These are phyloP conservation scores for Eurystomus glaucurus DNA, from an alignment of 2,797 vertebrate genomes.

Conservation along the genomic window DNA sequence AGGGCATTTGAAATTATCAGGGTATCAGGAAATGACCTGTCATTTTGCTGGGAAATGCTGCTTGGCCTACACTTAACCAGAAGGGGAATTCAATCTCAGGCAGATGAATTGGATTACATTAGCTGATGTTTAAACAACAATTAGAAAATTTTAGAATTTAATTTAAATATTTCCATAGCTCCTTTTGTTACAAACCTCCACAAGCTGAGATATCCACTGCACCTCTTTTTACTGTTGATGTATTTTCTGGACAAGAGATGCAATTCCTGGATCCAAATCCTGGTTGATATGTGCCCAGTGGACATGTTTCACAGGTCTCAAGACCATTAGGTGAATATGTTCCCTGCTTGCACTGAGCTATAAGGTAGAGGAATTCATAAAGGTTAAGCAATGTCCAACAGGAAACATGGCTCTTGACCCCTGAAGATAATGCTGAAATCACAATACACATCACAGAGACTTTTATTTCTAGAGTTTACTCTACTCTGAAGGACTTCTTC, in stretches of 20 bases:
- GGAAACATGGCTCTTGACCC: neutral
- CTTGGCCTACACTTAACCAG: neutral
- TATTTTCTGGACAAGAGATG: conserved; percentile 88
- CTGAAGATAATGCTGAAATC: neutral
- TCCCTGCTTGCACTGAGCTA: conserved; percentile 95
- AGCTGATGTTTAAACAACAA: neutral
- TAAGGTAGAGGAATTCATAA: conserved; percentile 46
- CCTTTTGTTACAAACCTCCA: conserved; percentile 87
- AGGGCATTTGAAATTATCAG: neutral
- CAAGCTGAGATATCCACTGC: conserved; percentile 91
- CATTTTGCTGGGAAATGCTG: neutral
- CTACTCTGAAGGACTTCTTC: neutral
- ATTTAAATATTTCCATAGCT: neutral
- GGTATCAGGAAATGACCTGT: neutral
- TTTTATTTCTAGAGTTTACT: neutral
- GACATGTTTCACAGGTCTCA: conserved; percentile 97
- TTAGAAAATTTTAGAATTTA: neutral
- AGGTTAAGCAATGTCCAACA: neutral
- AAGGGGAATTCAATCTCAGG: neutral
- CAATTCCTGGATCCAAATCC: conserved; percentile 89
- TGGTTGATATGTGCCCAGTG: conserved; percentile 92
- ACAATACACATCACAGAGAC: neutral
- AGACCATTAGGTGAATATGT: conserved; percentile 92
- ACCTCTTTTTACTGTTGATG: conserved; percentile 94
- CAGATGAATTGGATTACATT: neutral